Percentiles rank a stretch among this genome's conserved stretches.
Evolutionary conservation across 1,140 invertebrate genomes (phyloP).

Genomic region (Mamestra configurata): DNA sequence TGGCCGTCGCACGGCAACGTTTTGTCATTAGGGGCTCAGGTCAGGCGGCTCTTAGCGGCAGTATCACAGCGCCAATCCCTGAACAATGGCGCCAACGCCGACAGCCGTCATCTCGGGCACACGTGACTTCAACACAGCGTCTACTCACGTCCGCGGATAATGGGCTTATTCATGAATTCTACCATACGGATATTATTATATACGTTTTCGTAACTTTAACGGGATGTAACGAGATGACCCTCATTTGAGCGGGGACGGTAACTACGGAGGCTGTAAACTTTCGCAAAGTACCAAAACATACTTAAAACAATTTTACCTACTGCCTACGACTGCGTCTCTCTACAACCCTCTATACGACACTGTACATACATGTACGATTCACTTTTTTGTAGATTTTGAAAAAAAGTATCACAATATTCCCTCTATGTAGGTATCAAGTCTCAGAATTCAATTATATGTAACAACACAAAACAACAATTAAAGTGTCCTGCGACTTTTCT

Average conservation of each 20-base stretch:
- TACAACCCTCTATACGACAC: not conserved
- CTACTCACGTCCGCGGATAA: constrained; percentile 48
- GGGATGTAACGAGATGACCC: constrained; percentile 10
- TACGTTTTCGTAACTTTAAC: constrained; percentile 27
- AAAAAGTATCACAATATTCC: not conserved
- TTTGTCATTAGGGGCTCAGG: constrained; percentile 19
- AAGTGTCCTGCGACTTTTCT: constrained; percentile 17
- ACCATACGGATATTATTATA: constrained; percentile 43
- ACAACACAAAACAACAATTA: constrained; percentile 37
- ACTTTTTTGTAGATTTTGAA: not conserved
- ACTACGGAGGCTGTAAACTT: not conserved
- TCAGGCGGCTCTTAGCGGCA: constrained; percentile 3
- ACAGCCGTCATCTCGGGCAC: constrained; percentile 35
- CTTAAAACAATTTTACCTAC: constrained; percentile 1
- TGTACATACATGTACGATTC: not conserved
- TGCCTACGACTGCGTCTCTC: not conserved
- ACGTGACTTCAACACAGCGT: constrained; percentile 39
- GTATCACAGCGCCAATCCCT: constrained; percentile 12
- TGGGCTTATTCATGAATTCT: constrained; percentile 50
- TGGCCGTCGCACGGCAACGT: constrained; percentile 17
- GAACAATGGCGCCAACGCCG: constrained; percentile 20
- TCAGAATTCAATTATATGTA: constrained; percentile 18
- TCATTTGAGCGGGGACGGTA: not conserved
- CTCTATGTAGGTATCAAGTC: not conserved
- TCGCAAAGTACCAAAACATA: not conserved